Percentiles rank a stretch among this genome's conserved stretches.
These are phyloP conservation scores for Drosophila lini DNA, from an alignment of 1,140 invertebrate genomes.

Conservation along the genomic window DNA sequence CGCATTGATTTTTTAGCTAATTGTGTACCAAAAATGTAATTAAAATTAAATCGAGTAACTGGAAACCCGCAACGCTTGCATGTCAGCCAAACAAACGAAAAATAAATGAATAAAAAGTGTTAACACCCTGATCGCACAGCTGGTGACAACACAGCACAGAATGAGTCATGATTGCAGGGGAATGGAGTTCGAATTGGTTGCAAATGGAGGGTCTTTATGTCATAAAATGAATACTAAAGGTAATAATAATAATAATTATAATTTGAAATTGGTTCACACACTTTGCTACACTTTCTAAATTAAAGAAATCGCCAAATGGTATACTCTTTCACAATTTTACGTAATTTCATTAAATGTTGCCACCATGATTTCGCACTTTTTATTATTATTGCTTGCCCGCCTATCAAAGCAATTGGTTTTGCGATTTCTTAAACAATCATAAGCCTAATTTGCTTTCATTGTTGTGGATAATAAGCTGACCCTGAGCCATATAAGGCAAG, in stretches of 20 bases:
- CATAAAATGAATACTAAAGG: not conserved
- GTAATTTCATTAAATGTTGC: constrained; percentile 37
- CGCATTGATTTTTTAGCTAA: constrained; percentile 62
- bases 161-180: constrained; percentile 50
- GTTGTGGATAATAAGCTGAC: constrained; percentile 50
- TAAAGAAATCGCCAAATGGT: constrained; percentile 11
- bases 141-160: constrained; percentile 37
- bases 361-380: constrained; percentile 47
- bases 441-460: constrained; percentile 62
- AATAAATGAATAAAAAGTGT: constrained; percentile 51
- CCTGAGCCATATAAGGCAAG: constrained; percentile 61
- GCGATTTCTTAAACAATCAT: constrained; percentile 61
- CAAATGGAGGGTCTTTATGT: not conserved
- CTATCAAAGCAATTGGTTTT: constrained; percentile 63
- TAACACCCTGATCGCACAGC: constrained; percentile 66
- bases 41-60: constrained; percentile 58
- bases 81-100: constrained; percentile 48
- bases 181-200: constrained; percentile 8
- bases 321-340: constrained; percentile 26
- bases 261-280: constrained; percentile 27
- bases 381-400: constrained; percentile 21
- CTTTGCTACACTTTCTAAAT: constrained; percentile 34
- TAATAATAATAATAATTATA: not conserved
- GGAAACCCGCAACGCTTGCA: constrained; percentile 49
- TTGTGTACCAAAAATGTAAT: constrained; percentile 63